Base-by-base conservation (phyloP, 2,797 vertebrate genomes). In the Sandelia bainsii region DNA sequence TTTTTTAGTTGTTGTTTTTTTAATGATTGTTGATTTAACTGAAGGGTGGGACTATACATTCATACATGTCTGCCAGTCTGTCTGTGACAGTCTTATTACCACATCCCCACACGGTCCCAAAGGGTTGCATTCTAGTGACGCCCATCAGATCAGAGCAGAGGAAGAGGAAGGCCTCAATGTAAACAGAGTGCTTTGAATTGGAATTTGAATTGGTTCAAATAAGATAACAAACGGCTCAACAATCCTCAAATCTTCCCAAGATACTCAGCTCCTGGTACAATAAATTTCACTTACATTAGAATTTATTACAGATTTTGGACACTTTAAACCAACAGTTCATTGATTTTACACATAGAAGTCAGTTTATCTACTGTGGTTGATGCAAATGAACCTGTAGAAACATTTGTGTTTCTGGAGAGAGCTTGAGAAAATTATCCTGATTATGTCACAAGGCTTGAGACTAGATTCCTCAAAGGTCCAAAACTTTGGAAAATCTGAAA, bases 141-240 rank as follows among this genome's bases (percentile, higher is more conserved):
- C 92, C 93, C 92, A 77, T 86, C 75, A 78, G 84, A 64, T 71
- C 32, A 22, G 40, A 68, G 84, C 76, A 34, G 62, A 79, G 88
- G 85, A 91, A 87, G 70, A 90, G 91, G 91, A 94, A 93, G 80
- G 79, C 74, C 71, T 73, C 49, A 66, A 14, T 90, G 73, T 92
- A 90, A 93, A 92, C 91, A 68, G 62, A 85, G 23, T 62, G 64
- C 86, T 92, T 91, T 91, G 75, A 87, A 79, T 62, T 66, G n/a
- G 49, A 62, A 85, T 92, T 91, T 91, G 75, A 87, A 79, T 62
- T 66, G n/a, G 49, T 69, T 80, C 29, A 77, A 73, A 72, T 60
- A 66, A 70, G 72, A 76, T 57, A 61, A 62, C 48, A 75, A 85
- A 73, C 78, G 25, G 27, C 49, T 48, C 42, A 80, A 85, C 29